Percentiles rank a stretch among this genome's conserved stretches.
These are phyloP conservation scores for Crematogaster levior DNA, from an alignment of 2,888 invertebrate genomes.

Conservation along the genomic window DNA sequence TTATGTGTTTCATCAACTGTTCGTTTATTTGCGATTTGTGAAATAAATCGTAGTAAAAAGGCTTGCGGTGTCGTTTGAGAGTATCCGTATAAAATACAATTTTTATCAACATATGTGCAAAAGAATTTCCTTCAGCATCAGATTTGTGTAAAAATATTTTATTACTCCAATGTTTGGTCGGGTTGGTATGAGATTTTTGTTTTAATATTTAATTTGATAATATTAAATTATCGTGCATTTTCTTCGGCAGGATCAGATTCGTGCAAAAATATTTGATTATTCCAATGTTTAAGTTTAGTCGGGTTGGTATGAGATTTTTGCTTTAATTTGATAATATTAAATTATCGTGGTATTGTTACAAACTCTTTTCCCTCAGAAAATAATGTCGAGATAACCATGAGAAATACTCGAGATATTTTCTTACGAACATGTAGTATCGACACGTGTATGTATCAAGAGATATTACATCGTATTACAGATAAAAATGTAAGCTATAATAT, in stretches of 20 bases:
- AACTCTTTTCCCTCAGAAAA: background rate
- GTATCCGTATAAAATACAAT: background rate
- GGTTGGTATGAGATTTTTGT: background rate
- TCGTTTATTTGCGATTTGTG: background rate
- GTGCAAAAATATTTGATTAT: background rate
- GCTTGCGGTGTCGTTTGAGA: background rate
- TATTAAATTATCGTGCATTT: background rate
- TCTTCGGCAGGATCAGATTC: background rate
- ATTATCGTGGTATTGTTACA: background rate
- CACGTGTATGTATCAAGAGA: conserved; percentile 35
- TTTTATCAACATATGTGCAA: background rate
- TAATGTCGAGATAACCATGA: conserved; percentile 19
- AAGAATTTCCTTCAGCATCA: background rate
- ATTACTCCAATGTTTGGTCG: background rate
- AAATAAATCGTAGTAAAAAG: background rate
- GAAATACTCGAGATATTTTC: conserved; percentile 31
- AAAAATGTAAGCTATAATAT: conserved; percentile 37
- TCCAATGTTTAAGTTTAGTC: background rate
- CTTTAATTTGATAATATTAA: background rate
- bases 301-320: background rate
- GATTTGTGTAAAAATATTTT: background rate
- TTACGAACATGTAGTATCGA: conserved; percentile 20
- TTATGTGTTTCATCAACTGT: background rate
- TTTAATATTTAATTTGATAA: background rate
- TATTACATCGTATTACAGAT: conserved; percentile 44